A percentile compares a stretch with the other conserved stretches of the same genome.
Evolutionary conservation across 2,888 invertebrate species (phyloP).

Genomic region (Cerastoderma edule): DNA sequence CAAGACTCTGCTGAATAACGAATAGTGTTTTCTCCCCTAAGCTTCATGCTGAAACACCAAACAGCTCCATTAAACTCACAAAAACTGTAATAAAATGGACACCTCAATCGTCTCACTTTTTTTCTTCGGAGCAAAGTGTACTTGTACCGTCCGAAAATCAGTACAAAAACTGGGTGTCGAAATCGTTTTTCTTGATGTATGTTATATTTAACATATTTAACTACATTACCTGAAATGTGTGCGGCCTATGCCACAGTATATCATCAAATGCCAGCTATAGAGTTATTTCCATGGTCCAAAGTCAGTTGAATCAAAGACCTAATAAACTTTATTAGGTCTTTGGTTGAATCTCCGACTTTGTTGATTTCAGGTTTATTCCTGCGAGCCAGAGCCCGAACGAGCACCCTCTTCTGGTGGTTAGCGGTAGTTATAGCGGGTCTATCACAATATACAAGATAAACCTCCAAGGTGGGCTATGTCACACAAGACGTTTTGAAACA

Average conservation of each 20-base stretch:
- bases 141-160: too few species aligned
- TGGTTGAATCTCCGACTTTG: background rate
- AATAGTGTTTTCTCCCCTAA: too few species aligned
- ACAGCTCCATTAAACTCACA: too few species aligned
- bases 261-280: background rate
- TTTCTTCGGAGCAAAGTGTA: too few species aligned
- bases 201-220: background rate
- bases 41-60: too few species aligned
- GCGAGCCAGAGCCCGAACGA: slow-evolving; percentile 39
- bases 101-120: too few species aligned
- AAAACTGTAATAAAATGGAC: too few species aligned
- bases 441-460: slow-evolving; percentile 33
- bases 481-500: too few species aligned
- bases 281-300: background rate
- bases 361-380: slow-evolving; percentile 32
- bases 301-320: background rate
- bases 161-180: too few species aligned
- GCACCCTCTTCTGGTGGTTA: slow-evolving; percentile 37
- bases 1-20: too few species aligned
- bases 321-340: background rate
- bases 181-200: background rate
- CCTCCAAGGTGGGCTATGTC: too few species aligned
- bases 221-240: background rate
- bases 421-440: slow-evolving; percentile 47
- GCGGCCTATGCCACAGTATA: too few species aligned